Evolutionary conservation across 2,113 vertebrate species (phyloP).

Genomic region (Tylochromis polylepis): DNA sequence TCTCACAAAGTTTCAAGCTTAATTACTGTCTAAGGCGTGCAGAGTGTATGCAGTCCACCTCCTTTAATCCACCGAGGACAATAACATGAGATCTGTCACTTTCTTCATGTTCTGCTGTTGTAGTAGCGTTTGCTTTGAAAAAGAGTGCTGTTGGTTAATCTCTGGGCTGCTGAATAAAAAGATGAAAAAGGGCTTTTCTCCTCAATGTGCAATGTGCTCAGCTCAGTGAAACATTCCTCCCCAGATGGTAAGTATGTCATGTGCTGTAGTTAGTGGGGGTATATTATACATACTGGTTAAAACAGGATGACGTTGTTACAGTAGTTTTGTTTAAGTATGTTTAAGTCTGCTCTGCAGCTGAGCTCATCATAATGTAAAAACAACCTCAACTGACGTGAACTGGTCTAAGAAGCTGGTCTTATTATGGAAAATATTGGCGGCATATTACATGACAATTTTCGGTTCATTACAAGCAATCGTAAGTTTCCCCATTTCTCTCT

Average conservation of each 20-base stretch:
- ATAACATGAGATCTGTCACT: not conserved
- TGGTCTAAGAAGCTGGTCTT: not conserved
- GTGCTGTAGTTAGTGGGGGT: not conserved
- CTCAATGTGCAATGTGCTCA: slow-evolving; percentile 55
- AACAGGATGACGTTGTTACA: too few species aligned
- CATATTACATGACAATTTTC: not conserved
- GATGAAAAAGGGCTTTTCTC: too few species aligned
- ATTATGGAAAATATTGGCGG: not conserved
- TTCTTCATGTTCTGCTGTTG: not conserved
- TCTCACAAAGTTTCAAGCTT: not conserved
- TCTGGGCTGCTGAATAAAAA: not conserved
- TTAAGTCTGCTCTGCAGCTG: not conserved
- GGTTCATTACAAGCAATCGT: not conserved
- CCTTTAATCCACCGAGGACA: not conserved
- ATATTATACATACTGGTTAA: too few species aligned
- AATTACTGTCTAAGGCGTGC: not conserved
- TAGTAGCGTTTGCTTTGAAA: not conserved
- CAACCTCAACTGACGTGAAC: not conserved
- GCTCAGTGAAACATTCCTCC: slow-evolving; percentile 28
- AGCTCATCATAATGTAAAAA: not conserved
- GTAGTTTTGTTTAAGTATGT: not conserved
- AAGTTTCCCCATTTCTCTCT: not conserved
- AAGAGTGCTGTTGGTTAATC: not conserved
- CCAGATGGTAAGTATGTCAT: slow-evolving; percentile 24
- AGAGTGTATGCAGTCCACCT: not conserved